A percentile compares a stretch with the other conserved stretches of the same genome.
These are phyloP conservation scores for Sebastes aleutianus DNA, from an alignment of 2,797 vertebrate species.

Conservation along the genomic window DNA sequence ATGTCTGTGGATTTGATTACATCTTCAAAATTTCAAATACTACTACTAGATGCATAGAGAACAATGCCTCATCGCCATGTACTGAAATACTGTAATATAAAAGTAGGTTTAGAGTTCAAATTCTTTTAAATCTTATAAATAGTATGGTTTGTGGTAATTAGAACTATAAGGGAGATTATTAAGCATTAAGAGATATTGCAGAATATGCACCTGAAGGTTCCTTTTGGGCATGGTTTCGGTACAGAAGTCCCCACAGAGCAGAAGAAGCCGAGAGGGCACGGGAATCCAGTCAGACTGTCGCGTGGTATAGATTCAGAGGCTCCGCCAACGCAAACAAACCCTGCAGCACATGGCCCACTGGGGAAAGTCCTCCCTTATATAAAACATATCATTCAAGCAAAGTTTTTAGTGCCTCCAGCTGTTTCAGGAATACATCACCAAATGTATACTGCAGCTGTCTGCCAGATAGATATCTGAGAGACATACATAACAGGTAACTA, in stretches of 20 bases:
- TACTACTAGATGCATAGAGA: neutral
- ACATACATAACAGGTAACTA: neutral
- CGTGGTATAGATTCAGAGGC: slow-evolving; percentile 68
- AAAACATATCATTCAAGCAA: slow-evolving; percentile 22
- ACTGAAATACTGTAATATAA: neutral
- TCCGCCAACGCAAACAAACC: slow-evolving; percentile 77
- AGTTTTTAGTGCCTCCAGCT: neutral
- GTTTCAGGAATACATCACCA: neutral
- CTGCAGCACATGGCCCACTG: slow-evolving; percentile 76
- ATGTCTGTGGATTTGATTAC: neutral
- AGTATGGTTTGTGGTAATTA: neutral
- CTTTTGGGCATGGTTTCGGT: slow-evolving; percentile 78
- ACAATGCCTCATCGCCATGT: neutral
- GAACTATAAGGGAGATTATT: neutral
- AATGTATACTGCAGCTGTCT: neutral
- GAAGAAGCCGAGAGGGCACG: slow-evolving; percentile 80
- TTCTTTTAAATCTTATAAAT: neutral
- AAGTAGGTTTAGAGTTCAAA: neutral
- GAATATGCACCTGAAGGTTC: slow-evolving; percentile 79
- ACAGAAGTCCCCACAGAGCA: slow-evolving; percentile 76
- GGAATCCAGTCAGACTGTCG: slow-evolving; percentile 62
- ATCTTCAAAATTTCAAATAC: neutral
- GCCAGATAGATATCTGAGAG: neutral
- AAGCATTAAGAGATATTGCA: neutral
- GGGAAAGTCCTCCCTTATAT: slow-evolving; percentile 72